Base-by-base conservation (phyloP, 2,113 vertebrate genomes). In the Psammodynastes pulverulentus region DNA sequence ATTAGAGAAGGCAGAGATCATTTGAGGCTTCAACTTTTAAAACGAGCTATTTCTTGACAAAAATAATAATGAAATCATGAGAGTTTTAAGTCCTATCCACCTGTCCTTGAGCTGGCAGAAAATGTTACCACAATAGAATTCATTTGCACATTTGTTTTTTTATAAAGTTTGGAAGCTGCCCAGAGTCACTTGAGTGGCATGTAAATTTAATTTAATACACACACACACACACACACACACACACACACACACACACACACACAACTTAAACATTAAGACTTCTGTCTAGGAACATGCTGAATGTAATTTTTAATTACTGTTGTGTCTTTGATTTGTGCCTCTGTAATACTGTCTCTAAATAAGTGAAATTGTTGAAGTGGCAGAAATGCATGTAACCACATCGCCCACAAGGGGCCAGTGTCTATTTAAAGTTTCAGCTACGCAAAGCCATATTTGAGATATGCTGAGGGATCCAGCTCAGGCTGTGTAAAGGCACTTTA, bases 321-420 rank as follows among this genome's bases (percentile, higher is more conserved):
- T 87, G 34, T 21, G 4, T 58, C 26, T n/a, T 90, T 94, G n/a
- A 90, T 43, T 24, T 89, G 91, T 91, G 67, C 91, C 0, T 0
- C 86, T 46, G 45, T 54, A 53, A 49, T 23, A 23, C 45, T 87
- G 48, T 52, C 29, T 92, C n/a, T 48, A 90, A 91, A 48, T 93
- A 34, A 39, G 8, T 48, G 62, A 51, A 93, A 91, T 21, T 90
- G 92, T 93, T 94, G 91, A 94, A 95, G 84, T 17, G 91, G 89
- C 10, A 58, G 72, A 84, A 84, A 94, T 87, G 23, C 67, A 92
- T 93, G 56, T 94, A 92, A 95, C 92, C 84, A 29, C 84, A 91
- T 86, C 94, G 93, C 92, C 94, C 95, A 95, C 91, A 94, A 92
- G 95, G 95, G 94, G 92, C 93, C 93, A 94, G 85, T 93, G 87